phyloP scores from a whole-genome alignment of 2,888 invertebrate species.

The Drosophila seclusa region DNA sequence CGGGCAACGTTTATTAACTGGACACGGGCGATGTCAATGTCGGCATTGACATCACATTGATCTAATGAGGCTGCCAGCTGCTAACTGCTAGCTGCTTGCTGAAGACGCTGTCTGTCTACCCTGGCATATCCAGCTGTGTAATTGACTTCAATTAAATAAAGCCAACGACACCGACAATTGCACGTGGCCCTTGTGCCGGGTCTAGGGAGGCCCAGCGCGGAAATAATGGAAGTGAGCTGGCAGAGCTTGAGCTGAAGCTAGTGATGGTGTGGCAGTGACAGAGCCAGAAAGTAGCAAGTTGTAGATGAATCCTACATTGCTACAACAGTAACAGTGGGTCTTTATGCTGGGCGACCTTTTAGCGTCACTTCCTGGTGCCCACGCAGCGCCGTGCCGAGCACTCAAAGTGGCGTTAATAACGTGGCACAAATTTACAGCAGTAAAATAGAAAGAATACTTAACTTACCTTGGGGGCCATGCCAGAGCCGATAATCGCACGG shows the following conservation, averaged over 20 bases:
- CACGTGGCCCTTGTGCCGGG: constrained; percentile 65
- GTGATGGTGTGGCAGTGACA: not conserved
- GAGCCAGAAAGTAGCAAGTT: constrained; percentile 14
- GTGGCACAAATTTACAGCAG: constrained; percentile 73
- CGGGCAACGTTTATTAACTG: constrained; percentile 64
- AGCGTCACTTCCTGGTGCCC: constrained; percentile 50
- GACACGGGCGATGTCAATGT: constrained; percentile 38
- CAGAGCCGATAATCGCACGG: constrained; percentile 77
- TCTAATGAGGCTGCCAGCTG: constrained; percentile 74
- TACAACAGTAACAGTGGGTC: constrained; percentile 25
- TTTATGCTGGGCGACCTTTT: constrained; percentile 60
- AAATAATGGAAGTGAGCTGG: constrained; percentile 54
- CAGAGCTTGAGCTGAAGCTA: constrained; percentile 46
- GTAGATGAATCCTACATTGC: constrained; percentile 51
- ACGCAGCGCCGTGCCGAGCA: constrained; percentile 49
- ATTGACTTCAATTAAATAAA: constrained; percentile 84
- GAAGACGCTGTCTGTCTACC: constrained; percentile 28
- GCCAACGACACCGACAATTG: constrained; percentile 76
- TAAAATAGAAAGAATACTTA: constrained; percentile 60
- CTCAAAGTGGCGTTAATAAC: constrained; percentile 81
- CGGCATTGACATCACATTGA: constrained; percentile 58
- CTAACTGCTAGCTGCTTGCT: constrained; percentile 55
- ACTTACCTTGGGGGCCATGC: constrained; percentile 52
- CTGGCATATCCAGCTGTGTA: constrained; percentile 76
- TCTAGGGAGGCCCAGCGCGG: constrained; percentile 29